phyloP scores from a whole-genome alignment of 2,113 vertebrate species.

The Elachura formosa region DNA sequence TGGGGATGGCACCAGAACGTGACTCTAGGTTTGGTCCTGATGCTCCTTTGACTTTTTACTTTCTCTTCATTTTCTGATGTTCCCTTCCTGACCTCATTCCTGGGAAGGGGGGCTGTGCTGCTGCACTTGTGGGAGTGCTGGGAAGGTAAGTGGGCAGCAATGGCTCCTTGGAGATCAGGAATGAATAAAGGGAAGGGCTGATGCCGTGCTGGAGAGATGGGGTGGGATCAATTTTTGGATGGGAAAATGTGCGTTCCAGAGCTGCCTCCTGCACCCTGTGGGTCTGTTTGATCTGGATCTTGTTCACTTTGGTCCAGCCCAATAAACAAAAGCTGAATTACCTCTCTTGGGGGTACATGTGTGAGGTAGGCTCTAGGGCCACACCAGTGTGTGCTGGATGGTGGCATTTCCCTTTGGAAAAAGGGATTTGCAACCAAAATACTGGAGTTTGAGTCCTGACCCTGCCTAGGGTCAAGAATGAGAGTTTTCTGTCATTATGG shows the following conservation, averaged over 20 bases:
- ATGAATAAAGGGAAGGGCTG: neutral
- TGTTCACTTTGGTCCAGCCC: neutral
- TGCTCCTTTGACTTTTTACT: neutral
- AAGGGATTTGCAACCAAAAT: neutral
- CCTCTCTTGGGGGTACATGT: neutral
- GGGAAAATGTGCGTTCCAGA: neutral
- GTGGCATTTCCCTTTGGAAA: neutral
- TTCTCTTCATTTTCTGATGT: neutral
- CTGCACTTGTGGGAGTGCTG: neutral
- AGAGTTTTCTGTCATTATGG: neutral
- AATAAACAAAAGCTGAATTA: neutral
- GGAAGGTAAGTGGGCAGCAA: neutral
- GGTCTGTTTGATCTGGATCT: neutral
- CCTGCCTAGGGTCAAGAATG: neutral
- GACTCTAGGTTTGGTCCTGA: neutral
- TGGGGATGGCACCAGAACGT: neutral
- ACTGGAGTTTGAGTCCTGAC: neutral
- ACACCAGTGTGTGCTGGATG: fast-evolving
- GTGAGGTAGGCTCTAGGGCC: neutral
- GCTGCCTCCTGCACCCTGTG: neutral
- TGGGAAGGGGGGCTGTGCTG: neutral
- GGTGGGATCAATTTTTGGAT: neutral
- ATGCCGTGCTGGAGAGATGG: neutral
- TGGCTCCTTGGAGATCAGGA: neutral
- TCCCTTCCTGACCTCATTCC: neutral